A percentile compares a stretch with the other conserved stretches of the same genome.
These are phyloP conservation scores for Cosmorhoe ocellata DNA, from an alignment of 2,888 invertebrate species.

Conservation along the genomic window DNA sequence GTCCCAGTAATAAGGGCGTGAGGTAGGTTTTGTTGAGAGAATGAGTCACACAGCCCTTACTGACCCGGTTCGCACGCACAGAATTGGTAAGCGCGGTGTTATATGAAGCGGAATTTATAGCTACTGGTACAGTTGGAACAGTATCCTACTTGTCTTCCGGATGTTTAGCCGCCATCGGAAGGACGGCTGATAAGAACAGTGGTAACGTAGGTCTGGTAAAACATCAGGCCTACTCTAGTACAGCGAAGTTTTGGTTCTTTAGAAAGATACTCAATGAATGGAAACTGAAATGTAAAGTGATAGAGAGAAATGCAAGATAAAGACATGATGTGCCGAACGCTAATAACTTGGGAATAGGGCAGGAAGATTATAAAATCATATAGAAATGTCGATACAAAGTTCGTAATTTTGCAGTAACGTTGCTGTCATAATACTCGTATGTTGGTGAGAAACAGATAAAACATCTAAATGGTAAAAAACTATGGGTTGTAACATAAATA, in stretches of 20 bases:
- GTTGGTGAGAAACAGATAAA: no score
- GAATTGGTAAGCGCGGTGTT: slow-evolving; percentile 36
- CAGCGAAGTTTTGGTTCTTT: no score
- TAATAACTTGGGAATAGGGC: no score
- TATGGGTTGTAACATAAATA: background rate
- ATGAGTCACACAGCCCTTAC: slow-evolving; percentile 50
- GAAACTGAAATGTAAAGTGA: no score
- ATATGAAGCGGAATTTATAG: slow-evolving; percentile 51
- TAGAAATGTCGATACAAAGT: no score
- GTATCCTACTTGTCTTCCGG: slow-evolving; percentile 18
- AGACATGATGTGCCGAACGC: no score
- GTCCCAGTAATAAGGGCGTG: slow-evolving; percentile 3
- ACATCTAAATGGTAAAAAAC: no score
- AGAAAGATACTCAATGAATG: no score
- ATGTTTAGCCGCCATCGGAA: slow-evolving; percentile 19
- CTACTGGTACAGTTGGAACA: slow-evolving; percentile 24
- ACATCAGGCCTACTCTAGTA: background rate
- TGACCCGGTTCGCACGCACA: slow-evolving; percentile 71
- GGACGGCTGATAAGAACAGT: slow-evolving; percentile 16
- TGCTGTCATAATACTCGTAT: no score
- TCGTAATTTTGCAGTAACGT: no score
- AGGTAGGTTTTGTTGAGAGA: slow-evolving; percentile 8
- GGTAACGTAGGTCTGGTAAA: slow-evolving; percentile 3
- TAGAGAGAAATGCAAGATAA: no score
- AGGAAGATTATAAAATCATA: no score